Evolutionary conservation across 2,888 invertebrate species (phyloP), one percentile per base, ranked within the genome.

Genomic region (Eupithecia abbreviata): DNA sequence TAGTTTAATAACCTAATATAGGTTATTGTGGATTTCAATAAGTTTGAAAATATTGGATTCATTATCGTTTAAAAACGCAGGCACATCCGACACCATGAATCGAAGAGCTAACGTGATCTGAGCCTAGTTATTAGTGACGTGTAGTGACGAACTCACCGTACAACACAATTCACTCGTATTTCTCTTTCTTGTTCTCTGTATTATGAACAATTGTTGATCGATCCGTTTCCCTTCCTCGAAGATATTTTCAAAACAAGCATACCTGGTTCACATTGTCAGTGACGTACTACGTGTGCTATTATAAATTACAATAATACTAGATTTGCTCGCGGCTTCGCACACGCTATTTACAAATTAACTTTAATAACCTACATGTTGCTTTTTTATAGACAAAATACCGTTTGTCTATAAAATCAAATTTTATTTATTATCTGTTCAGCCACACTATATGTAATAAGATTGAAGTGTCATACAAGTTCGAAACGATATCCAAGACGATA

Each of bases 191-290:
- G 15, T 67, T 67, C 43, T 42, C 67, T 67, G 42, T 45, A 67
- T 67, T 67, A n/a, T 68, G 67, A 42, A 43, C 15, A 68, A 45
- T 18, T 68, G 43, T 72, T 72, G 41, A 47, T 74, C 49, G 30
- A 68, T 71, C 75, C 69, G 75, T 71, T 77, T 49, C 71, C 41
- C 55, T 51, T 71, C 77, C 66, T 70, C 62, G 47, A 30, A 55
- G 43, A 12, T 47, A 7, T n/a, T 62, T 62, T 82, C 80, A 83
- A 85, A 84, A 68, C 67, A 68, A 42, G 43, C 67, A 68, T 68
- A 43, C 67, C 45, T 68, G 85, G 79, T 84, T 86, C 85, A 85
- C 84, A 82, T 84, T 87, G 79, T 77, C 82, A 84, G 78, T 62
- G 62, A 62, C 62, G 62, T 62, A 10, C 18, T 62, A 12, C 62